phyloP scores from a whole-genome alignment of 92 coral and sea anemone species.

The Zoanthus solanderi region DNA sequence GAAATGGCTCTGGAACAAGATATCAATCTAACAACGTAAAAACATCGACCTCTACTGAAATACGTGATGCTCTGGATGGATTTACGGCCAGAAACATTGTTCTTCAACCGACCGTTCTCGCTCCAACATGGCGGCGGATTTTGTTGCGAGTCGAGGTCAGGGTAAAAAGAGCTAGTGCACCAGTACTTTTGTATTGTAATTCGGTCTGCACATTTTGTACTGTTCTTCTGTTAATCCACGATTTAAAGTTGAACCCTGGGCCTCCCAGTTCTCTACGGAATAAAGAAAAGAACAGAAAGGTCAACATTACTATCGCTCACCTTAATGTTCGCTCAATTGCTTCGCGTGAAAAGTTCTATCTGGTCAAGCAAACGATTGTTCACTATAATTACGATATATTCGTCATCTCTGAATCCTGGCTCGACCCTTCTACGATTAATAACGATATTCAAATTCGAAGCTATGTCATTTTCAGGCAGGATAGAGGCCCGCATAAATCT shows the following conservation, averaged over 20 bases:
- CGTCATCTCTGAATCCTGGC: constrained; percentile 61
- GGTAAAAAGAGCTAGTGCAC: constrained; percentile 17
- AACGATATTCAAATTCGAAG: constrained; percentile 60
- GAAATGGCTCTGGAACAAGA: too few relatives aligned
- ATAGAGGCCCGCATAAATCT: constrained; percentile 57
- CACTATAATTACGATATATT: too few relatives aligned
- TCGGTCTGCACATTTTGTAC: constrained; percentile 37
- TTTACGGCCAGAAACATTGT: too few relatives aligned
- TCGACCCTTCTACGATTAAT: constrained; percentile 56
- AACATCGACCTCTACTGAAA: too few relatives aligned
- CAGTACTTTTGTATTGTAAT: constrained; percentile 4
- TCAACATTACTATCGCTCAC: constrained; percentile 8
- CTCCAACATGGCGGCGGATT: too few relatives aligned
- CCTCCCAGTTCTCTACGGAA: not conserved
- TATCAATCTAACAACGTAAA: too few relatives aligned
- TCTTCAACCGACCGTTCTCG: too few relatives aligned
- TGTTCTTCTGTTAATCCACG: constrained; percentile 12
- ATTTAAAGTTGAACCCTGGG: not conserved
- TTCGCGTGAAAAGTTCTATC: constrained; percentile 20
- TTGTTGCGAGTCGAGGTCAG: too few relatives aligned
- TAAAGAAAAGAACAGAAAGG: not conserved
- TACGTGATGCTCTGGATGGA: too few relatives aligned
- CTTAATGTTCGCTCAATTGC: constrained; percentile 27
- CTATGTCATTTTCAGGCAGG: constrained; percentile 63
- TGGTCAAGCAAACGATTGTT: constrained; percentile 11